Percentiles rank a stretch among this genome's conserved stretches.
Evolutionary conservation across 2,113 vertebrate species (phyloP).

Genomic region (Bolborhynchus lineola): DNA sequence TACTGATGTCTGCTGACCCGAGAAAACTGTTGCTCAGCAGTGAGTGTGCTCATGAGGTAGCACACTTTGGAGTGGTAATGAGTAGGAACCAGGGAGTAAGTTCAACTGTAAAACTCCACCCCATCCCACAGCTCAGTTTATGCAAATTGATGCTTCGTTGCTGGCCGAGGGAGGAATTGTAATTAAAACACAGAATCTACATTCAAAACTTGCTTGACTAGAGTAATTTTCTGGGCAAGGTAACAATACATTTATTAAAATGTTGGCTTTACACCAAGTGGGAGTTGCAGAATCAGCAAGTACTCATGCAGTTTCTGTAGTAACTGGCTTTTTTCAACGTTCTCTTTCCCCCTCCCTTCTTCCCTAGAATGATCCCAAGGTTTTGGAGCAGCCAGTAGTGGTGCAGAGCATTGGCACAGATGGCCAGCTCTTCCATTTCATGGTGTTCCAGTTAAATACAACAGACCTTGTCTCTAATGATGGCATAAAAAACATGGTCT

Average conservation of each 20-base stretch:
- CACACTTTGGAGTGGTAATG: neutral
- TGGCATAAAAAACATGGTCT: conserved; percentile 86
- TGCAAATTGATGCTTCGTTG: conserved; percentile 33
- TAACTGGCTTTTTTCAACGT: neutral
- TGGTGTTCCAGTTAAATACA: conserved; percentile 90
- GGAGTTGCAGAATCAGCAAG: conserved; percentile 55
- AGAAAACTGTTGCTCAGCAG: neutral
- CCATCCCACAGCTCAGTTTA: neutral
- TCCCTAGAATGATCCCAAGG: conserved; percentile 71
- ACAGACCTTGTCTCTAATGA: conserved; percentile 76
- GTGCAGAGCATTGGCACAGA: conserved; percentile 85
- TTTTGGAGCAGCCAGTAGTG: conserved; percentile 81
- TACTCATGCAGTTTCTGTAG: neutral
- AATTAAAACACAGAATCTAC: conserved; percentile 63
- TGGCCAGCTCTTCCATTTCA: conserved; percentile 84
- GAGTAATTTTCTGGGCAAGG: conserved; percentile 66
- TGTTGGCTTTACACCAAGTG: conserved; percentile 18
- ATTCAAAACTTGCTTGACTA: conserved; percentile 64
- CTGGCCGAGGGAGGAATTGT: conserved; percentile 40
- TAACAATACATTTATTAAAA: conserved; percentile 61
- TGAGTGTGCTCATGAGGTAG: neutral
- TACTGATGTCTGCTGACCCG: neutral
- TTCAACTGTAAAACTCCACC: neutral
- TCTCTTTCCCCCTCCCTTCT: neutral
- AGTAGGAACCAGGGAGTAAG: neutral